phyloP scores from a whole-genome alignment of 92 coral and sea anemone genomes.

The Galaxea fascicularis region DNA sequence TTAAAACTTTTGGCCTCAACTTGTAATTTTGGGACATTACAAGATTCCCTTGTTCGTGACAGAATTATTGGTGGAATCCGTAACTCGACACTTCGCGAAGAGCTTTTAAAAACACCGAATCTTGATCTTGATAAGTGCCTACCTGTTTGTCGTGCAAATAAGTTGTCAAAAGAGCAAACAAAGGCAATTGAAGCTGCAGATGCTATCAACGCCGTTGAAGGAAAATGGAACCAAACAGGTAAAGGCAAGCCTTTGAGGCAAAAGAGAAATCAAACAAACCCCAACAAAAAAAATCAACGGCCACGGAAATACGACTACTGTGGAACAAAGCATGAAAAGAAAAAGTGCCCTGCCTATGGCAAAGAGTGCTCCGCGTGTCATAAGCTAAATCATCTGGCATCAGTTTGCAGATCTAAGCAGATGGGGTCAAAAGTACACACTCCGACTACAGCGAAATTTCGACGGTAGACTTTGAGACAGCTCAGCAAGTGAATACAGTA shows the following conservation, averaged over 20 bases:
- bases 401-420: slow-evolving; percentile 33
- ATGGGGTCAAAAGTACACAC: background rate
- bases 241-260: no score
- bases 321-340: slow-evolving; percentile 53
- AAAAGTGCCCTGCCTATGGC: slow-evolving; percentile 56
- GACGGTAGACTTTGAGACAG: slow-evolving; percentile 3
- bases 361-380: slow-evolving; percentile 43
- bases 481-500: background rate
- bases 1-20: slow-evolving; percentile 46
- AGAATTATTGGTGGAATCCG: slow-evolving; percentile 53
- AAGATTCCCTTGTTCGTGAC: slow-evolving; percentile 52
- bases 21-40: slow-evolving; percentile 48
- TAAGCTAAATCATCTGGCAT: slow-evolving; percentile 48
- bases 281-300: background rate
- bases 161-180: slow-evolving; percentile 43
- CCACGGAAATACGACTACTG: background rate
- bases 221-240: no score
- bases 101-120: slow-evolving; percentile 23
- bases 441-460: slow-evolving; percentile 38
- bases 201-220: slow-evolving; percentile 5
- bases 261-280: no score
- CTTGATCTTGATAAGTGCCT: slow-evolving; percentile 35
- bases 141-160: slow-evolving; percentile 45
- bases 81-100: slow-evolving; percentile 19
- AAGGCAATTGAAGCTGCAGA: slow-evolving; percentile 19